Base-by-base conservation (phyloP, 2,797 vertebrate genomes). In the Poeciliopsis paucimaculata region DNA sequence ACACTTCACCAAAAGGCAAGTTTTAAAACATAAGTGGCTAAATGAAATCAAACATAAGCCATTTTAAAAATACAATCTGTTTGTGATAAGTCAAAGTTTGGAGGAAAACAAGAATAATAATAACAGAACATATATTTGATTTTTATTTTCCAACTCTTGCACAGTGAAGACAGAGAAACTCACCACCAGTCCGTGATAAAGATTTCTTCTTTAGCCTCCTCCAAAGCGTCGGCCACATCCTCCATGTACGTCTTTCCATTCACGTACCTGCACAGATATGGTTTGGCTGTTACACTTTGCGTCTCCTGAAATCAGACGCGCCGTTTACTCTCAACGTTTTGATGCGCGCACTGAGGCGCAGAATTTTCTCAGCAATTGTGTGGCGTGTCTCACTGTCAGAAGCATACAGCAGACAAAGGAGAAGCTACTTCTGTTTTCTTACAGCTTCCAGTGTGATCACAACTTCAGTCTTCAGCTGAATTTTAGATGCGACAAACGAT, bases 101-200 rank as follows among this genome's bases (percentile, higher is more conserved):
- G 20, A 39, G 9, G 18, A 66, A 66, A 66, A 26, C 23, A 18
- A 66, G 8, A 66, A 41, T 66, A 23, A 66, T 23, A 66, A 39
- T 39, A 66, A 23, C 28, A 23, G 53, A 36, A 60, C 4, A 28
- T 57, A 11, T 55, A n/a, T 28, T 53, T 26, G 5, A 2, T 20
- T 7, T 6, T 60, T 31, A 20, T 18, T 62, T 66, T 23, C 10
- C 20, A 39, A 28, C n/a, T 47, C 26, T 46, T n/a, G 43, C 9
- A 66, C 43, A 36, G 13, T 18, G 13, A 9, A 45, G 31, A 73
- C 23, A 60, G 16, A 23, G 28, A 43, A 34, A 96, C 98, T 64
- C 90, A 99, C 98, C 98, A 99, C 98, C 98, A 99, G 89, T 99
- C 98, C 0, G 98, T 99, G 94, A 99, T 99, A 80, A 99, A 99